Percentiles rank a stretch among this genome's conserved stretches.
Conservation (phyloP, 2,113 vertebrate genomes). For the Eolophus roseicapilla region DNA sequence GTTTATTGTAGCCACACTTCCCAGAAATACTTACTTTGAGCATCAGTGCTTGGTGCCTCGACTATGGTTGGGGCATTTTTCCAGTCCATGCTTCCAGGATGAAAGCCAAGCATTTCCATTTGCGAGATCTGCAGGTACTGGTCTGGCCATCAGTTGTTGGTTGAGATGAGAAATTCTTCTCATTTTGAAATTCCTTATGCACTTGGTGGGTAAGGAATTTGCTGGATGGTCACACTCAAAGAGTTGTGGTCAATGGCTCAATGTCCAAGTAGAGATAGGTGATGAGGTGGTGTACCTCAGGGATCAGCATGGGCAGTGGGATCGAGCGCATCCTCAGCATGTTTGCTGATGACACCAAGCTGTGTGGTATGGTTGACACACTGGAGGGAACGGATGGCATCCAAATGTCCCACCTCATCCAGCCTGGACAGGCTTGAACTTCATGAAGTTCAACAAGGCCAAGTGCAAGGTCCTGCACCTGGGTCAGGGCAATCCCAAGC, state of each 20-base stretch:
- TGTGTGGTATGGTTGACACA: neutral
- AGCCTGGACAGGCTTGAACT: neutral
- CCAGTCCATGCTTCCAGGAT: accelerated
- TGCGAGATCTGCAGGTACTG: neutral
- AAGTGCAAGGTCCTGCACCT: no score
- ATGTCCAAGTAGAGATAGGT: neutral
- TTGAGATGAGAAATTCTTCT: neutral
- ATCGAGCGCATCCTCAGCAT: neutral
- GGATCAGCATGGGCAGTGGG: neutral
- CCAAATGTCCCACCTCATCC: neutral
- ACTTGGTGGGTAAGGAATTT: neutral
- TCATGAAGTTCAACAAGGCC: no score
- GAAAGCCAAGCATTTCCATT: neutral
- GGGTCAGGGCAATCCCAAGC: no score
- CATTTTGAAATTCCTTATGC: neutral
- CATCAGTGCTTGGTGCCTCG: neutral
- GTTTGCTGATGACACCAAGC: neutral
- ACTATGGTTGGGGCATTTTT: accelerated
- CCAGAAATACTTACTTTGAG: neutral
- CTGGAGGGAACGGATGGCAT: neutral
- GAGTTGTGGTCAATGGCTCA: neutral
- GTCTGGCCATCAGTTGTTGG: accelerated
- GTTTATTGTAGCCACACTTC: neutral
- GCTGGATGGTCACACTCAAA: neutral
- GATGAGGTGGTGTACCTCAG: neutral